phyloP scores from a whole-genome alignment of 2,888 invertebrate species.

The Euproctis similis region DNA sequence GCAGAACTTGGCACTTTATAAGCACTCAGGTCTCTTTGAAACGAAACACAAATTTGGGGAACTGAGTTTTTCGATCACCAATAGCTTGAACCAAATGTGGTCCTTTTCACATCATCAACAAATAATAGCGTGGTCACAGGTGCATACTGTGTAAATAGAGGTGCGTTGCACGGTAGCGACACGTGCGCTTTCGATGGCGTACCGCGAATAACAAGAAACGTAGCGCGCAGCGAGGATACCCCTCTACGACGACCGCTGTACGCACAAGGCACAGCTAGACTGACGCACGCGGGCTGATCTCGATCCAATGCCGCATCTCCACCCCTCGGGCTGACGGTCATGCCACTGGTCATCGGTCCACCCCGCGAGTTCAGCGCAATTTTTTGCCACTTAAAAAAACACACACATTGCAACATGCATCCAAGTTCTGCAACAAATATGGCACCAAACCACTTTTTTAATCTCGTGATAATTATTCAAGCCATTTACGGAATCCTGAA shows the following conservation, averaged over 20 bases:
- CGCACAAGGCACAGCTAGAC: constrained; percentile 62
- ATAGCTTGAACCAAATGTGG: constrained; percentile 49
- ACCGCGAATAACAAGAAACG: constrained; percentile 58
- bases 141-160: constrained; percentile 49
- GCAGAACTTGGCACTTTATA: constrained; percentile 49
- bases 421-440: constrained; percentile 30
- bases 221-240: constrained; percentile 33
- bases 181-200: constrained; percentile 65
- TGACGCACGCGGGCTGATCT: constrained; percentile 36
- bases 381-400: constrained; percentile 42
- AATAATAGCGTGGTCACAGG: constrained; percentile 66
- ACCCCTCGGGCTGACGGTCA: constrained; percentile 29
- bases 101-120: constrained; percentile 66
- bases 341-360: too few relatives aligned
- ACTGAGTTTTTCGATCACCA: constrained; percentile 40
- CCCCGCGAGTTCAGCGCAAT: constrained; percentile 27
- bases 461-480: constrained; percentile 53
- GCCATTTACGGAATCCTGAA: constrained; percentile 57
- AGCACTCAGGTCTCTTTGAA: too few relatives aligned
- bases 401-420: constrained; percentile 21
- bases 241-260: constrained; percentile 57
- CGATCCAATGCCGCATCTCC: constrained; percentile 38
- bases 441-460: constrained; percentile 55
- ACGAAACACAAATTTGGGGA: constrained; percentile 38
- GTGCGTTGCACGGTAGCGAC: constrained; percentile 46